Evolutionary conservation across 30 jellyfish, hydroid and myxozoan genomes (phyloP).

Genomic region (Hydractinia symbiolongicarpus): DNA sequence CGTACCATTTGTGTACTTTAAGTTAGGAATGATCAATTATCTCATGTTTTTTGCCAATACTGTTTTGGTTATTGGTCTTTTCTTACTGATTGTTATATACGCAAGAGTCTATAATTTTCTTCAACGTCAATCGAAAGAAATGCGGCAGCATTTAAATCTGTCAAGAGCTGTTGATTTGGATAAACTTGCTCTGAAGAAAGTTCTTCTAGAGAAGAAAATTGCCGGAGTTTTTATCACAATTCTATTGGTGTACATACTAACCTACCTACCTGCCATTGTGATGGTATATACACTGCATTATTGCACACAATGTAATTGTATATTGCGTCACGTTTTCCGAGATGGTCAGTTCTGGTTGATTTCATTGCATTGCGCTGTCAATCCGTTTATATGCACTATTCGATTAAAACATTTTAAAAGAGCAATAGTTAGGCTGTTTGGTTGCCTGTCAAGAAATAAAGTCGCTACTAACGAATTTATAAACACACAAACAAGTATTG

Average conservation of each 20-base stretch:
- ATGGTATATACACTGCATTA: conserved; percentile 58
- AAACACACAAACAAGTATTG: no score
- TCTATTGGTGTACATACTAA: conserved; percentile 45
- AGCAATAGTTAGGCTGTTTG: no score
- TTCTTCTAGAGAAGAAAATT: conserved; percentile 57
- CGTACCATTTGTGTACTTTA: conserved; percentile 16
- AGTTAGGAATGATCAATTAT: not conserved
- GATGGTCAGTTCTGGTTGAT: conserved; percentile 60
- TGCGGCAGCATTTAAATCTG: not conserved
- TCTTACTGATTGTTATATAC: not conserved
- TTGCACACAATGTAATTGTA: conserved; percentile 59
- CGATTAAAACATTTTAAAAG: conserved; percentile 40
- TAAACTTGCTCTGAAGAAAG: conserved; percentile 6
- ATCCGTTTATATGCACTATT: conserved; percentile 69
- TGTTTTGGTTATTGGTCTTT: not conserved
- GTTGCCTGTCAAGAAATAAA: no score
- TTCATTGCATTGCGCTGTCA: conserved; percentile 58
- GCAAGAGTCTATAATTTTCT: not conserved
- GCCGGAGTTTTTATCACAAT: conserved; percentile 59
- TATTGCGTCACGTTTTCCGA: conserved; percentile 56
- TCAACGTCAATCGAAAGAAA: not conserved
- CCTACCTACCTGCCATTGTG: conserved; percentile 66
- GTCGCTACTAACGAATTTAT: no score
- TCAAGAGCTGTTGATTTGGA: no score
- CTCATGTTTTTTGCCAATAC: not conserved